Evolutionary conservation across 2,888 invertebrate species (phyloP).

Genomic region (Polyommatus iphigenia): DNA sequence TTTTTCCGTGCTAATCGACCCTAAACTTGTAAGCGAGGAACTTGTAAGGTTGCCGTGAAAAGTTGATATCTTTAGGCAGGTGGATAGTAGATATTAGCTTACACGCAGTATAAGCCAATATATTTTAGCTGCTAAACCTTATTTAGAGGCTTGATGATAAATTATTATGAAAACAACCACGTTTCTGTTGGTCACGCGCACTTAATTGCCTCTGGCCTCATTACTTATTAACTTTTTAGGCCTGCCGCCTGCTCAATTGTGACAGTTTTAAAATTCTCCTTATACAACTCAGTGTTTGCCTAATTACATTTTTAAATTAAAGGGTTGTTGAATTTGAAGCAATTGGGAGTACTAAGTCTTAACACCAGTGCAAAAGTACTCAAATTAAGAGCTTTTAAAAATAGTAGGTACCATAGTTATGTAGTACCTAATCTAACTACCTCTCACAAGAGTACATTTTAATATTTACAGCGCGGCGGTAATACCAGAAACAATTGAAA

Average conservation of each 20-base stretch:
- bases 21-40: slow-evolving; percentile 25
- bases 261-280: not conserved
- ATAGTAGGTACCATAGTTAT: not conserved
- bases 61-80: slow-evolving; percentile 22
- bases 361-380: not conserved
- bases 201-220: slow-evolving; percentile 6
- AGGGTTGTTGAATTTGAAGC: too few relatives aligned
- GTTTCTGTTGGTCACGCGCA: not conserved
- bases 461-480: not conserved
- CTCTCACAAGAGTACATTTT: not conserved
- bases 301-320: not conserved
- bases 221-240: not conserved
- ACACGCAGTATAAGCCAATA: not conserved
- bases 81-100: not conserved
- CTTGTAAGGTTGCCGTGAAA: slow-evolving; percentile 35
- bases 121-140: not conserved
- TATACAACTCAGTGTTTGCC: not conserved
- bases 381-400: not conserved
- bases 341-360: not conserved
- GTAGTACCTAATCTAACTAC: not conserved
- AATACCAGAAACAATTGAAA: not conserved
- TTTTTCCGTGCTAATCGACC: slow-evolving; percentile 29
- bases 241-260: not conserved
- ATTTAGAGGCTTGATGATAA: not conserved
- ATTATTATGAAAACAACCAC: slow-evolving; percentile 7